Conservation (phyloP, 2,113 vertebrate genomes). For the Neodon shergylaensis region DNA sequence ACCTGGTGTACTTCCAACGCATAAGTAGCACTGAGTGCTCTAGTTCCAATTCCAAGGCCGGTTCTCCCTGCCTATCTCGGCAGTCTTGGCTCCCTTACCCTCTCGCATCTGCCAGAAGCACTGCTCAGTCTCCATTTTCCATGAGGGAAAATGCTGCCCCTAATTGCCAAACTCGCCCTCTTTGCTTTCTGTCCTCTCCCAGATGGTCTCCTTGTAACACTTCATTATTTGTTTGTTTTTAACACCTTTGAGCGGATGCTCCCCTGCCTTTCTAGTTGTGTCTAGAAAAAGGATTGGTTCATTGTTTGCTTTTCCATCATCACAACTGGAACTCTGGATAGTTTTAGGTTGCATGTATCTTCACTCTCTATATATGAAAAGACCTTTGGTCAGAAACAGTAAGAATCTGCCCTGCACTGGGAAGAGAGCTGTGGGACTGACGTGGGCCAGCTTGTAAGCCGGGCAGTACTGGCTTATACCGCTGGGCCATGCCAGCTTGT, state of each 20-base stretch:
- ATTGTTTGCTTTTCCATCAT: background rate
- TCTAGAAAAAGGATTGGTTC: background rate
- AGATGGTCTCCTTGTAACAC: background rate
- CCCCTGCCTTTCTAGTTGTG: background rate
- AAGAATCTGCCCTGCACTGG: background rate
- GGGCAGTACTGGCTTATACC: background rate
- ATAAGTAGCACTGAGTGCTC: background rate
- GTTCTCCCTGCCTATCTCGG: background rate
- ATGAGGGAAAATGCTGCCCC: background rate
- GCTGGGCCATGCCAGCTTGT: background rate
- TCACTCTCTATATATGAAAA: conserved; percentile 23
- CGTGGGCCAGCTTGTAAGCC: background rate
- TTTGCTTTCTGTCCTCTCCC: background rate
- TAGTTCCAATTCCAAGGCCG: background rate
- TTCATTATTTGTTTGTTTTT: conserved; percentile 1
- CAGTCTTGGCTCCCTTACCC: background rate
- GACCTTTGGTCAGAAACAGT: background rate
- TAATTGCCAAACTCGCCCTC: background rate
- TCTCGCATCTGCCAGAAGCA: background rate
- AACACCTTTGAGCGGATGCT: background rate
- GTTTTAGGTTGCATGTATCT: background rate
- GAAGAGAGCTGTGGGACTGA: background rate
- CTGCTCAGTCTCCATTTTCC: background rate
- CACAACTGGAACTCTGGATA: background rate
- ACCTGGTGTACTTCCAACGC: background rate